These are phyloP conservation scores for Troilus luridus DNA, from an alignment of 2,888 invertebrate species.

Conservation along the genomic window DNA sequence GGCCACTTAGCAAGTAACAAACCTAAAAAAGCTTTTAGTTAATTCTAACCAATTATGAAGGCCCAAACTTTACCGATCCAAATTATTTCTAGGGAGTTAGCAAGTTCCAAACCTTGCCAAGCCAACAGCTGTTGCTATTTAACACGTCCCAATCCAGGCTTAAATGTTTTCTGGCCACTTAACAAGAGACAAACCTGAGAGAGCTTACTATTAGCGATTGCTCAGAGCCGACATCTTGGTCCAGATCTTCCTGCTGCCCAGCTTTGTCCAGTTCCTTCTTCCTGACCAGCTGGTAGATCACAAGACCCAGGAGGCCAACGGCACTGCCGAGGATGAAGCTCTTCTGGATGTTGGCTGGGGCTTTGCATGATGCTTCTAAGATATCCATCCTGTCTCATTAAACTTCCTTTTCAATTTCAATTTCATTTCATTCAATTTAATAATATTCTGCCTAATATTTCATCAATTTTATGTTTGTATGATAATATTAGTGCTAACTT, in stretches of 20 bases:
- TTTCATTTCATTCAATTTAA: not conserved
- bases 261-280: not conserved
- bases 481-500: not conserved
- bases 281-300: not conserved
- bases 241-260: not conserved
- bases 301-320: not conserved
- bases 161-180: too few relatives aligned
- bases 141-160: too few relatives aligned
- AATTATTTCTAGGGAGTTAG: too few relatives aligned
- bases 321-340: not conserved
- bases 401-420: too few relatives aligned
- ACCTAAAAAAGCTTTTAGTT: too few relatives aligned
- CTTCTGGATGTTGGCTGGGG: not conserved
- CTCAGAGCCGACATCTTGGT: not conserved
- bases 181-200: too few relatives aligned
- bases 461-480: not conserved
- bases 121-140: too few relatives aligned
- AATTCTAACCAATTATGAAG: too few relatives aligned
- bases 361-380: not conserved
- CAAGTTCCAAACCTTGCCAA: too few relatives aligned
- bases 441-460: not conserved
- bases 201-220: too few relatives aligned
- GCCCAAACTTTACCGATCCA: too few relatives aligned
- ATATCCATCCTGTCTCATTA: not conserved
- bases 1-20: too few relatives aligned